Conservation (phyloP, 2,113 vertebrate genomes). For the Corythoichthys intestinalis region DNA sequence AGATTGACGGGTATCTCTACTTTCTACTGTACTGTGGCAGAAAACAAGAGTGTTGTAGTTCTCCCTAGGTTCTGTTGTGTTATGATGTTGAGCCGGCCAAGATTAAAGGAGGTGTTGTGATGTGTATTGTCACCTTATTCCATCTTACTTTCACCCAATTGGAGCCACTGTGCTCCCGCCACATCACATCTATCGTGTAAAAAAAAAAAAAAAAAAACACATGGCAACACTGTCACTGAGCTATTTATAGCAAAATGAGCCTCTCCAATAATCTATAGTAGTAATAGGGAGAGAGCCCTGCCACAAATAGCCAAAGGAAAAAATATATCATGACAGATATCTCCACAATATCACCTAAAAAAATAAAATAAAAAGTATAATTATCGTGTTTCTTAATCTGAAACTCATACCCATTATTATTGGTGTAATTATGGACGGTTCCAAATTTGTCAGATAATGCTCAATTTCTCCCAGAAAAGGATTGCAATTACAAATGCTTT, state of each 20-base stretch:
- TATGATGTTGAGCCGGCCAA: slow-evolving; percentile 16
- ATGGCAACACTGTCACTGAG: slow-evolving; percentile 26
- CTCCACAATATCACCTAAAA: too few species aligned
- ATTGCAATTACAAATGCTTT: too few species aligned
- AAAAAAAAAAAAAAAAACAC: slow-evolving; percentile 26
- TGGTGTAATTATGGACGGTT: too few species aligned
- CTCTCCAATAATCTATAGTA: slow-evolving; percentile 42
- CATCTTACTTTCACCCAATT: slow-evolving; percentile 27
- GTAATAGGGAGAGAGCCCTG: neutral
- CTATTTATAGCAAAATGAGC: slow-evolving; percentile 53
- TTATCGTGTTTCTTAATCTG: too few species aligned
- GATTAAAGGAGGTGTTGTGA: slow-evolving; percentile 30
- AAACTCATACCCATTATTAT: too few species aligned
- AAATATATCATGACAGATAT: neutral
- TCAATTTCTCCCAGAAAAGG: too few species aligned
- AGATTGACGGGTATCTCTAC: too few species aligned
- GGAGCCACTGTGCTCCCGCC: slow-evolving; percentile 13
- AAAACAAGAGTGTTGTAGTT: neutral
- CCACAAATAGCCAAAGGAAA: neutral
- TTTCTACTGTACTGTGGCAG: neutral
- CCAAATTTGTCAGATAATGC: too few species aligned
- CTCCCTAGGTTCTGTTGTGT: slow-evolving; percentile 1
- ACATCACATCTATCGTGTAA: slow-evolving; percentile 41
- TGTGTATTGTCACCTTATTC: slow-evolving; percentile 20
- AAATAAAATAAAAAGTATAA: too few species aligned